These are phyloP conservation scores for Symphodus melops DNA, from an alignment of 2,113 vertebrate species.

Conservation along the genomic window DNA sequence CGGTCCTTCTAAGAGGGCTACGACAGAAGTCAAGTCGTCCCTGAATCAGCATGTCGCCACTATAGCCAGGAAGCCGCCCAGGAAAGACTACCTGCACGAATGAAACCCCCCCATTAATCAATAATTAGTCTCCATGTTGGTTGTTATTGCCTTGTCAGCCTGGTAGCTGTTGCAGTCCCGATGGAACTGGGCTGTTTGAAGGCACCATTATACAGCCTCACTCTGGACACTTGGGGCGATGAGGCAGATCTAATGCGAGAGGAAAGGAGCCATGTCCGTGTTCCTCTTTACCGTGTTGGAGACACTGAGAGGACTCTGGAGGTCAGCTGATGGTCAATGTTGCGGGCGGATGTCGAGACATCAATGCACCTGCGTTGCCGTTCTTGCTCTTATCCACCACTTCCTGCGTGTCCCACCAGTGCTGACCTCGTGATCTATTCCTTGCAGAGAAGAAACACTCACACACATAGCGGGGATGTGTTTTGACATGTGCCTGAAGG, in stretches of 20 bases:
- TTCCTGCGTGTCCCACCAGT: conserved; percentile 42
- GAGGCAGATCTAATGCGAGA: conserved; percentile 64
- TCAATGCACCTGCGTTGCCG: conserved; percentile 37
- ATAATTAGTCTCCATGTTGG: conserved; percentile 57
- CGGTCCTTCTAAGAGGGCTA: background rate
- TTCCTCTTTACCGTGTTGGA: conserved; percentile 39
- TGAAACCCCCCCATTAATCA: conserved; percentile 29
- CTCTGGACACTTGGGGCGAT: conserved; percentile 40
- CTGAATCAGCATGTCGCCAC: conserved; percentile 25
- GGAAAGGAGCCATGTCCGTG: conserved; percentile 55
- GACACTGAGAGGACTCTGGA: conserved; percentile 52
- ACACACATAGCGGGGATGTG: conserved; percentile 22
- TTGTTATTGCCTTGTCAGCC: conserved; percentile 37
- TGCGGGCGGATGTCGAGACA: conserved; percentile 38
- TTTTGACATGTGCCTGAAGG: conserved; percentile 64
- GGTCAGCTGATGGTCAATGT: conserved; percentile 51
- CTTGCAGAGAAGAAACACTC: conserved; percentile 40
- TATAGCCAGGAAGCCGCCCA: background rate
- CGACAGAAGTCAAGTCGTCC: conserved; percentile 9
- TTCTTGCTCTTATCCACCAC: conserved; percentile 56
- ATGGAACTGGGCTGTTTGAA: conserved; percentile 41
- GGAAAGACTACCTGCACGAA: conserved; percentile 14
- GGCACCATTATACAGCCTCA: conserved; percentile 13
- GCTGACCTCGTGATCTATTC: conserved; percentile 52
- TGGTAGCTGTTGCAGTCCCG: conserved; percentile 4